phyloP scores from a whole-genome alignment of 2,797 vertebrate species.

The Melanotaenia boesemani region DNA sequence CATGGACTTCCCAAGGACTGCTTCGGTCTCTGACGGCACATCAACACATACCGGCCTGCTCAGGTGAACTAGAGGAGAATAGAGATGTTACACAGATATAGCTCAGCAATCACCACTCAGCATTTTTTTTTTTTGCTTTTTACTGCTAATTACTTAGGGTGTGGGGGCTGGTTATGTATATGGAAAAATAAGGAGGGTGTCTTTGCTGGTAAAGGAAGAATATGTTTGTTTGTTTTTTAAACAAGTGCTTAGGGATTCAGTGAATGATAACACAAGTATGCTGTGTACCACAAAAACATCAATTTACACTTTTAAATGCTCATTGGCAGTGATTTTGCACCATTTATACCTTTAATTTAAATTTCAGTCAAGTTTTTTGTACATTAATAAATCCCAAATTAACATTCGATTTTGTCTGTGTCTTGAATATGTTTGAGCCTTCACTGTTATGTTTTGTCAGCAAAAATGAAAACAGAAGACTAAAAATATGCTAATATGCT shows the following conservation, averaged over 20 bases:
- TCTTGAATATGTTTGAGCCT: background rate
- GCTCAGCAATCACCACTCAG: background rate
- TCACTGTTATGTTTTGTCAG: background rate
- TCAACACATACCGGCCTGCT: slow-evolving; percentile 92
- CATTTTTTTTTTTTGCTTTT: background rate
- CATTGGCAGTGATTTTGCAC: background rate
- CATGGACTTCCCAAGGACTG: slow-evolving; percentile 87
- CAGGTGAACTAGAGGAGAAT: slow-evolving; percentile 77
- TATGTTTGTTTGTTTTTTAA: background rate
- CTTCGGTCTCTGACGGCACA: slow-evolving; percentile 89
- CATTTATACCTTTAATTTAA: background rate
- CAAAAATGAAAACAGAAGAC: background rate
- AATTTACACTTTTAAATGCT: background rate
- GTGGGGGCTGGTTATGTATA: background rate
- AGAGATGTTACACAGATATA: slow-evolving; percentile 12
- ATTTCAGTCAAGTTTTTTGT: background rate
- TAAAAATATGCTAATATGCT: background rate
- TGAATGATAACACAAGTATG: background rate
- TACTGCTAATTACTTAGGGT: background rate
- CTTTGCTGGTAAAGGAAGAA: background rate
- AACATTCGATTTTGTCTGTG: background rate
- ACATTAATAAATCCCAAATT: background rate
- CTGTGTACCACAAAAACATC: background rate
- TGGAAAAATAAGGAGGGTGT: background rate
- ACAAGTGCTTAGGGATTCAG: too few relatives aligned